These are phyloP conservation scores for Tipula helvola DNA, from an alignment of 2,888 invertebrate genomes.

Conservation along the genomic window DNA sequence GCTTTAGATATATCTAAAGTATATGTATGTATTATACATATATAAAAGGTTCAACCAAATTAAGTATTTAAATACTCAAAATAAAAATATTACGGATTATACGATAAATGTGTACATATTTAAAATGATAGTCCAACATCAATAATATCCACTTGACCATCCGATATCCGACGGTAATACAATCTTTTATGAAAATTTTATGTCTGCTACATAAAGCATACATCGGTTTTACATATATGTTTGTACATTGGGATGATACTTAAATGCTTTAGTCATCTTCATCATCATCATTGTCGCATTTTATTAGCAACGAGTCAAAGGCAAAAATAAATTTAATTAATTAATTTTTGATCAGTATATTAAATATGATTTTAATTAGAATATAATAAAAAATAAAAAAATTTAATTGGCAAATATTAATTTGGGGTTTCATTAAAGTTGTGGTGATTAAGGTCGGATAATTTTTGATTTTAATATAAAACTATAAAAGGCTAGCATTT, in stretches of 20 bases:
- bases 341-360: not conserved
- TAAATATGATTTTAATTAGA: not conserved
- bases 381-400: not conserved
- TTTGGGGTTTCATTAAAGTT: not conserved
- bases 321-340: not conserved
- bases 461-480: not conserved
- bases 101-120: not conserved
- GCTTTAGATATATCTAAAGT: not conserved
- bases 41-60: not conserved
- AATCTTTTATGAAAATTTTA: not conserved
- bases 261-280: not conserved
- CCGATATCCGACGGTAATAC: not conserved
- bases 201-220: not conserved
- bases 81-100: not conserved
- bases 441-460: not conserved
- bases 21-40: not conserved
- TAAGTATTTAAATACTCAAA: not conserved
- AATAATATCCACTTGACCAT: not conserved
- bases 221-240: not conserved
- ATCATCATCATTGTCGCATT: not conserved
- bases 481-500: too few species aligned
- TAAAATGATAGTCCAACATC: not conserved
- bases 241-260: not conserved
- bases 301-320: not conserved
- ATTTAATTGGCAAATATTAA: not conserved